Evolutionary conservation across 2,113 vertebrate species (phyloP), one percentile per base, ranked within the genome.

Genomic region (Podiceps cristatus): DNA sequence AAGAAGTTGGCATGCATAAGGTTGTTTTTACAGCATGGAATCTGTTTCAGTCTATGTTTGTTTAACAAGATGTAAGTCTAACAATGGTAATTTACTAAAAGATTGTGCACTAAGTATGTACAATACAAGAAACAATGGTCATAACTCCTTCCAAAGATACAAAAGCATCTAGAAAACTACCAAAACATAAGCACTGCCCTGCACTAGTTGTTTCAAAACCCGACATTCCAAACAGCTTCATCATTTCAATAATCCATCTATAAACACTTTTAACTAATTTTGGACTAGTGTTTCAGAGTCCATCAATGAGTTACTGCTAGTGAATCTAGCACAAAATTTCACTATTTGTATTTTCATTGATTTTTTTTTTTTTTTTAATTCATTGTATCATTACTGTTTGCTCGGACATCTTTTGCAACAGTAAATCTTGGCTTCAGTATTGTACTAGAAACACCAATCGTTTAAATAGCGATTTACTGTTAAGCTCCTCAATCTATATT

Each of bases 51-150:
- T 95, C 96, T 88, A 66, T 96, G 93, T 96, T 97, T 97, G 78
- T 97, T 97, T 96, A 95, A 97, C 74, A 93, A 97, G 85, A 96
- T 80, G 91, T 23, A 28, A 96, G 89, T 78, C 84, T 91, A 95
- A 97, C 95, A 96, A 94, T 95, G 90, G 84, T 79, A 91, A 97
- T 95, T 95, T 96, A 96, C 87, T 95, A 96, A 97, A 97, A 97
- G 93, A 81, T 94, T 91, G 91, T 79, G 80, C 95, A 73, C 59
- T 80, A 91, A 94, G 66, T 88, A 68, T 63, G 78, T 62, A 95
- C 81, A 83, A 95, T 97, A 83, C 55, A 81, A 97, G 87, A 96
- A 97, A 95, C 86, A 94, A 96, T 94, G 63, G 62, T 80, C 77
- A 62, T 94, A 96, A 93, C 89, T 88, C 53, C 55, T 88, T 94